Evolutionary conservation across 2,113 vertebrate species (phyloP).

Genomic region (Scomber colias): DNA sequence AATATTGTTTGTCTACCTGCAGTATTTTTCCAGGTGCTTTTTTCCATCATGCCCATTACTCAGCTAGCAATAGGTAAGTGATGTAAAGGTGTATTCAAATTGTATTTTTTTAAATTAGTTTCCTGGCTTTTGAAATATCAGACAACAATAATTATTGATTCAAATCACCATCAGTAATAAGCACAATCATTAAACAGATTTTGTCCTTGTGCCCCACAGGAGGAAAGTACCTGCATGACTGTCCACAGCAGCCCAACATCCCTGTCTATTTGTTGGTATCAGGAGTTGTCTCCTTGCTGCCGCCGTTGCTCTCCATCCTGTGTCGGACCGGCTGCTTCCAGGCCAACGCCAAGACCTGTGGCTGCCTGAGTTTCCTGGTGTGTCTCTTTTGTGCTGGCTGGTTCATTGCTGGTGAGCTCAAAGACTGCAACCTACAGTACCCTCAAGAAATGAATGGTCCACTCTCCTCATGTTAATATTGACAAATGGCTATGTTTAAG

Average conservation of each 20-base stretch:
- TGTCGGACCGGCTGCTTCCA: too few relatives aligned
- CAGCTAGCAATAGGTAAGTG: constrained; percentile 46
- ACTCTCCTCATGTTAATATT: too few relatives aligned
- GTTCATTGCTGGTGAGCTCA: constrained; percentile 70
- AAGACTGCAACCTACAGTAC: too few relatives aligned
- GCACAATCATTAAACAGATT: too few relatives aligned
- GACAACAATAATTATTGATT: too few relatives aligned
- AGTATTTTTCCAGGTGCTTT: constrained; percentile 34
- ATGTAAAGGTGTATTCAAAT: too few relatives aligned
- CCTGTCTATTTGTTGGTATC: constrained; percentile 66
- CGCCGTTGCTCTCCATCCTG: constrained; percentile 3
- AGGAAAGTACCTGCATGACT: constrained; percentile 49
- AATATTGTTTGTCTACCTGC: constrained; percentile 10
- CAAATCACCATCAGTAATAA: too few relatives aligned
- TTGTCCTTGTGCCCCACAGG: constrained; percentile 32
- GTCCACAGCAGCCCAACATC: constrained; percentile 63
- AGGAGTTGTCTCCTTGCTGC: constrained; percentile 42
- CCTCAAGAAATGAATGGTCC: too few relatives aligned
- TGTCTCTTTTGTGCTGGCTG: constrained; percentile 57
- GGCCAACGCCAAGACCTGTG: too few relatives aligned
- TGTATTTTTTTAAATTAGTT: too few relatives aligned
- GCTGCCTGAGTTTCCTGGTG: constrained; percentile 1
- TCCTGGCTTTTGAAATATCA: too few relatives aligned
- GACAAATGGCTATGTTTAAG: too few relatives aligned
- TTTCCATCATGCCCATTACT: constrained; percentile 35